Percentiles rank a stretch among this genome's conserved stretches.
Evolutionary conservation across 2,113 vertebrate species (phyloP).

Genomic region (Anser brachyrhynchus): DNA sequence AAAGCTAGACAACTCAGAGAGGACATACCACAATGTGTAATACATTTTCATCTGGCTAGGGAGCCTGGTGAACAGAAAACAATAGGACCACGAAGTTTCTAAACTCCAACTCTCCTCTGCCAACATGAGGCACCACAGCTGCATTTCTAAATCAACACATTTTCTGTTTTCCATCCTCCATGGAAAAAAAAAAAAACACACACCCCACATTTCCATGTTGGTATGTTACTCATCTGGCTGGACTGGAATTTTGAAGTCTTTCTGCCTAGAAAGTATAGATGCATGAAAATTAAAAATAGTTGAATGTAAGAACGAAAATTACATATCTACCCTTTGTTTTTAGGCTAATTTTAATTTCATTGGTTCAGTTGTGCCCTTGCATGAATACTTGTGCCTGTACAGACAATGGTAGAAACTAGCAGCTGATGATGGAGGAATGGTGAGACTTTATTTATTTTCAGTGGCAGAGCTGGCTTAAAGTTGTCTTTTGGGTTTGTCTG

Average conservation of each 20-base stretch:
- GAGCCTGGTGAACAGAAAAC: not conserved
- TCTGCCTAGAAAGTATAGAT: not conserved
- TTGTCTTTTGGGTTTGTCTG: not conserved
- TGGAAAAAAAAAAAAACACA: not conserved
- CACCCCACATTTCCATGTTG: not conserved
- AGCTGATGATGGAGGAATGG: not conserved
- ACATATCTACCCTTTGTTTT: not conserved
- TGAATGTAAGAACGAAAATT: not conserved
- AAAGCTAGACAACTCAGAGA: not conserved
- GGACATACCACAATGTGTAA: not conserved
- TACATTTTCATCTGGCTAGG: not conserved
- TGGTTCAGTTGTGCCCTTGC: not conserved
- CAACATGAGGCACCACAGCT: not conserved
- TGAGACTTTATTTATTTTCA: not conserved
- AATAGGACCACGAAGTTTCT: not conserved
- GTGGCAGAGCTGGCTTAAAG: not conserved
- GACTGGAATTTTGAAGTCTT: not conserved
- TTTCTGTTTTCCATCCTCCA: not conserved
- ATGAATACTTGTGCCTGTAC: not conserved
- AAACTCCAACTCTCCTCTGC: not conserved
- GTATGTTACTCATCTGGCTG: not conserved
- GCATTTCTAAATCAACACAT: not conserved
- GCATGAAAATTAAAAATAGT: not conserved
- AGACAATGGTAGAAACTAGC: not conserved
- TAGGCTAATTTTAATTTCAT: not conserved